phyloP scores from a whole-genome alignment of 2,888 invertebrate genomes.

The Glaucopsyche alexis region DNA sequence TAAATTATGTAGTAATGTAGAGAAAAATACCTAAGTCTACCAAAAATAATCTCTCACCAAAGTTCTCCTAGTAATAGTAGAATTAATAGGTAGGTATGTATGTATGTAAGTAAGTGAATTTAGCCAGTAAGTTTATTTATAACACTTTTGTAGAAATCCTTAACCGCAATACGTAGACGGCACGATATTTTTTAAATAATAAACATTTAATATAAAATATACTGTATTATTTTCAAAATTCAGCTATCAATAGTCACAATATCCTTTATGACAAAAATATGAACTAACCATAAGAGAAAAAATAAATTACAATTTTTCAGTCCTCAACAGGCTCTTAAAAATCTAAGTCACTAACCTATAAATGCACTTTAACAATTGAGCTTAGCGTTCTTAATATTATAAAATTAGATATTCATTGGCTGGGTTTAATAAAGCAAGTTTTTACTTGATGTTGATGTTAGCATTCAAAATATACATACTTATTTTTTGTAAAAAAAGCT shows the following conservation, averaged over 20 bases:
- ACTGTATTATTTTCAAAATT: background rate
- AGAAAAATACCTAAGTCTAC: too few relatives aligned
- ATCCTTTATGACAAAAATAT: background rate
- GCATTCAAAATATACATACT: too few relatives aligned
- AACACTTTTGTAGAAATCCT: constrained; percentile 28
- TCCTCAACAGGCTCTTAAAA: background rate
- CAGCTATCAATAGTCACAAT: background rate
- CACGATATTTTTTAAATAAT: constrained; percentile 23
- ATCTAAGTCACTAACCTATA: constrained; percentile 5
- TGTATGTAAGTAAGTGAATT: background rate
- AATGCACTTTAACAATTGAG: constrained; percentile 10
- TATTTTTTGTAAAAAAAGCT: background rate
- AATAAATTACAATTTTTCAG: background rate
- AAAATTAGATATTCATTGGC: background rate
- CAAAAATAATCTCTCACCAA: background rate
- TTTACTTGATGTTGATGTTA: background rate
- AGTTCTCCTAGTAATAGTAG: background rate
- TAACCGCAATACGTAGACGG: constrained; percentile 17
- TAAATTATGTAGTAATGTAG: too few relatives aligned
- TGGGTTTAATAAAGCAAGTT: background rate
- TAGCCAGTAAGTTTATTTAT: constrained; percentile 24
- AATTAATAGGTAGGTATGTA: constrained; percentile 5
- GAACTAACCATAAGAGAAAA: too few relatives aligned
- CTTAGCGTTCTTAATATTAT: background rate
- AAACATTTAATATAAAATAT: background rate